A percentile compares a stretch with the other conserved stretches of the same genome.
These are phyloP conservation scores for Propithecus coquereli DNA, from an alignment of 2,113 vertebrate species.

Conservation along the genomic window DNA sequence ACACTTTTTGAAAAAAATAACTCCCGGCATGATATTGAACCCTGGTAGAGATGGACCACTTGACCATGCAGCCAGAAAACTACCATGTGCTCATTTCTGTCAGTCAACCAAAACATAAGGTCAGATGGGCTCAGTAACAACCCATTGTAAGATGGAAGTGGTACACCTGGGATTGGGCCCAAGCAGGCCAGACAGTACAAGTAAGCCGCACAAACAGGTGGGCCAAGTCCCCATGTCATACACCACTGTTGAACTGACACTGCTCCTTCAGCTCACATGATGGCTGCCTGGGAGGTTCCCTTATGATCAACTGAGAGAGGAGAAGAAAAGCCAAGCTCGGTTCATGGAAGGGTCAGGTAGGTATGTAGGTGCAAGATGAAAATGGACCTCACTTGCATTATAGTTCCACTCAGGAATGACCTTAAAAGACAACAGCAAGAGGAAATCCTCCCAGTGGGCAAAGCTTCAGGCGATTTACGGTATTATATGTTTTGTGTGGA, in stretches of 20 bases:
- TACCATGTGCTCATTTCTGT: neutral
- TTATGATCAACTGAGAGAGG: neutral
- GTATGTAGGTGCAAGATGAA: neutral
- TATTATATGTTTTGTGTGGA: neutral
- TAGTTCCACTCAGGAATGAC: neutral
- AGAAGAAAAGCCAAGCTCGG: neutral
- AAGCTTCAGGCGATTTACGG: neutral
- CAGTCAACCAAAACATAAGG: neutral
- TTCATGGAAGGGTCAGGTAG: neutral
- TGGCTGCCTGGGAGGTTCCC: neutral
- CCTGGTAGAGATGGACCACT: neutral
- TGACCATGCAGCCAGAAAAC: neutral
- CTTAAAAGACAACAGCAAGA: neutral
- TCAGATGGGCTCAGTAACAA: neutral
- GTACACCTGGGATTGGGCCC: neutral
- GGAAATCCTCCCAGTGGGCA: neutral
- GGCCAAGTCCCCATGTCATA: neutral
- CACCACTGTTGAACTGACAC: too few relatives aligned
- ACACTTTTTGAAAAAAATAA: neutral
- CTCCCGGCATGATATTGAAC: neutral
- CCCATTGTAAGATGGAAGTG: neutral
- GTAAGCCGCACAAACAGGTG: neutral
- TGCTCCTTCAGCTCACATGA: neutral
- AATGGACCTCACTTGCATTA: neutral
- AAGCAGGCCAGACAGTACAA: neutral